Percentiles rank a stretch among this genome's conserved stretches.
phyloP scores from a whole-genome alignment of 2,113 vertebrate species.

The Sylvietta virens region DNA sequence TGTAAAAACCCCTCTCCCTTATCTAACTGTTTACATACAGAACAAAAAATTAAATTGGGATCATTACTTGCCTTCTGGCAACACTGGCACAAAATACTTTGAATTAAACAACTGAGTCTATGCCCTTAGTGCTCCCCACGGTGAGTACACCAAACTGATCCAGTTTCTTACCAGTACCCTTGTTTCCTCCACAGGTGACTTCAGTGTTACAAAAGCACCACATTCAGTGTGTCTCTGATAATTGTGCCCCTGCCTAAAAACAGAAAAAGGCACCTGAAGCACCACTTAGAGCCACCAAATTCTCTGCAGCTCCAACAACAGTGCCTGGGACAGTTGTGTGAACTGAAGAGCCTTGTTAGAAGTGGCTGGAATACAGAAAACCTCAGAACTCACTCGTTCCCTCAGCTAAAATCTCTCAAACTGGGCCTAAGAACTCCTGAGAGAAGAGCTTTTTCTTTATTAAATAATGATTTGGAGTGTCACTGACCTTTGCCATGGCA shows the following conservation, averaged over 20 bases:
- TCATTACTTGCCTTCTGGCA: background rate
- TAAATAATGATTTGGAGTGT: background rate
- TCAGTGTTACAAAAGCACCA: background rate
- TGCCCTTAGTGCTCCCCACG: background rate
- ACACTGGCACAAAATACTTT: background rate
- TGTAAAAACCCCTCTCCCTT: background rate
- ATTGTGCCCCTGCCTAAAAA: background rate
- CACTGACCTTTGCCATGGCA: background rate
- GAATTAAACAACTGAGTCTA: background rate
- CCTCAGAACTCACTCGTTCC: background rate
- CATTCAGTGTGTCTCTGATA: background rate
- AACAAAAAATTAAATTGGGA: background rate
- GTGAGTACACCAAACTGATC: background rate
- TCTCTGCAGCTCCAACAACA: rapidly evolving
- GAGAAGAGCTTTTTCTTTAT: background rate
- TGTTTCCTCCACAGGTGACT: background rate
- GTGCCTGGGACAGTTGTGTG: background rate
- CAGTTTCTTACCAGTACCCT: background rate
- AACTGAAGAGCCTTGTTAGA: background rate
- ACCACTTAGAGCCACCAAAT: rapidly evolving
- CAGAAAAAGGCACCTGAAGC: background rate
- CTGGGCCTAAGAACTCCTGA: background rate
- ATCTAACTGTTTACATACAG: background rate
- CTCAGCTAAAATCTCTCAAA: background rate
- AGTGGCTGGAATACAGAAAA: background rate